These are phyloP conservation scores for Boulengeromyrus knoepffleri DNA, from an alignment of 2,113 vertebrate species.

Conservation along the genomic window DNA sequence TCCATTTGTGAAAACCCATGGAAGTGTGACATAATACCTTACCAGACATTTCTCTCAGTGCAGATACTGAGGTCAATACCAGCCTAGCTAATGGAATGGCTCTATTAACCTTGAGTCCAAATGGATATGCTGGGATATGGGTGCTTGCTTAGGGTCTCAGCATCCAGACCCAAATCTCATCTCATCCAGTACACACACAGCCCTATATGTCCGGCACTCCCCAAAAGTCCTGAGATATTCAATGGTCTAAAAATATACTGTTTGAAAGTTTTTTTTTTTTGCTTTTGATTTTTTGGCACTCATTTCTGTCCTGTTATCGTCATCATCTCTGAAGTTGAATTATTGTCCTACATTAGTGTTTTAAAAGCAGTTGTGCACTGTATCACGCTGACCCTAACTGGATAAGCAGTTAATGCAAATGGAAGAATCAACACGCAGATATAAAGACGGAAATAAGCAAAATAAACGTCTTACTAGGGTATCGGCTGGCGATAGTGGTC, in stretches of 20 bases:
- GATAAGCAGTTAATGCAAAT: background rate
- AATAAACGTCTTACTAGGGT: background rate
- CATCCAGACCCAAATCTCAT: background rate
- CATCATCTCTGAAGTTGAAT: background rate
- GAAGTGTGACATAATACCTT: constrained; percentile 1
- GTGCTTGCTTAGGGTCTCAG: background rate
- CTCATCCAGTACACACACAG: background rate
- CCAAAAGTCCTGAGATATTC: background rate
- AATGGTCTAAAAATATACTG: background rate
- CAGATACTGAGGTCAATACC: background rate
- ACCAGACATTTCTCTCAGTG: background rate
- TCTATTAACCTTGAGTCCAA: background rate
- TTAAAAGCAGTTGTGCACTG: background rate
- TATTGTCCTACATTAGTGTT: background rate
- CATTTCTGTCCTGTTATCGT: background rate
- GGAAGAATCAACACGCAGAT: background rate
- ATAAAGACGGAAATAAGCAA: background rate
- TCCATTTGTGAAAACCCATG: constrained; percentile 4
- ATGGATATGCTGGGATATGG: background rate
- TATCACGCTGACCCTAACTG: background rate
- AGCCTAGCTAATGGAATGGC: background rate
- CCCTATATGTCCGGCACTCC: background rate
- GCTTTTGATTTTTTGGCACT: background rate
- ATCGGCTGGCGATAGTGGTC: background rate
- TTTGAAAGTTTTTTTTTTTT: background rate